Base-by-base conservation (phyloP, 2,797 vertebrate species). In the Cuniculus paca region DNA sequence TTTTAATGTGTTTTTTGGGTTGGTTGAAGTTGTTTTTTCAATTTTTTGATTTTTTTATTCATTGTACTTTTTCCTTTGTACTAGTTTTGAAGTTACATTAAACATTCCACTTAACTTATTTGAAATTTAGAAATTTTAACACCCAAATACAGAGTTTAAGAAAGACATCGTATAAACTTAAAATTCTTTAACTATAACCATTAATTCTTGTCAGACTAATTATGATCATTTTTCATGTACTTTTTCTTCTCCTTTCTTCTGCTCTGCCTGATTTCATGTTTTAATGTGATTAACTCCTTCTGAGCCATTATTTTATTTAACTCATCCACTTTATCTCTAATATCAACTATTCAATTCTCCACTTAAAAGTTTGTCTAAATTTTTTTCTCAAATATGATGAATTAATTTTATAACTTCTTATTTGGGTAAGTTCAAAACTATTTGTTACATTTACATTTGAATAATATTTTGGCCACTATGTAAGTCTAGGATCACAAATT, bases 21-120 rank as follows among this genome's bases (percentile, higher is more conserved):
- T 86, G 24, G 74, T 39, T 75, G 12, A 89, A 48, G 77, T 83
- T 2, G 11, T 74, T 74, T 68, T 42, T 60, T 68, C 28, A 75
- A 36, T 72, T 81, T 88, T 87, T 81, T 72, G 56, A 24, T 86
- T 84, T 86, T 84, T 68, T 85, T 52, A 88, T 34, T 82, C 22
- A 82, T 88, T 88, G 50, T 7, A 63, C 4, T 24, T 81, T 80
- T 63, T 74, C 31, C 14, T 28, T 65, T 50, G 48, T 39, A 36
- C 31, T 61, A 34, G 2, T 79, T 48, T 89, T 85, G 36, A 88
- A 58, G 5, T 82, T 80, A 78, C 31, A 16, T 88, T 81, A 86
- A 63, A 77, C 9, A 92, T 2, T 77, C 24, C 20, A 65, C 11
- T 52, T 79, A 52, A 78, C 58, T 60, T 54, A 78, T 78, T 90